Conservation (phyloP, 1,140 invertebrate genomes). For the Sitobion miscanthi region DNA sequence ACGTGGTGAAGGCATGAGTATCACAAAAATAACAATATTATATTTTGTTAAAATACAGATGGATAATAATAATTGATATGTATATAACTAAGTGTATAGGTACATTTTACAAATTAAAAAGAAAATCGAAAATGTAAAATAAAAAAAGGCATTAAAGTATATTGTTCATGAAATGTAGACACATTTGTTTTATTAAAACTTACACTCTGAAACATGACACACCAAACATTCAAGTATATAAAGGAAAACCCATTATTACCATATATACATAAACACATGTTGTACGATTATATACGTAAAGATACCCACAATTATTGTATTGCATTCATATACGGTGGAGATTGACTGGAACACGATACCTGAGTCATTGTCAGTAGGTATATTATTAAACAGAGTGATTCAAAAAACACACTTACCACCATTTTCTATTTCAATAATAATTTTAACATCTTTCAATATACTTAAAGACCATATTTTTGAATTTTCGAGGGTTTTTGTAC, state of each 20-base stretch:
- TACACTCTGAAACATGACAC: neutral
- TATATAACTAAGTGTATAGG: too few species aligned
- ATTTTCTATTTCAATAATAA: too few species aligned
- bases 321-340: too few species aligned
- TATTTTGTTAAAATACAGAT: neutral
- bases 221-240: neutral
- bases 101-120: neutral
- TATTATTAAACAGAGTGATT: too few species aligned
- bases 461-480: too few species aligned
- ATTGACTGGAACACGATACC: too few species aligned
- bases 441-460: too few species aligned
- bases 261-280: neutral
- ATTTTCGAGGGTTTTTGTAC: too few species aligned
- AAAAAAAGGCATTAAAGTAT: neutral
- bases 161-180: neutral
- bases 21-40: neutral
- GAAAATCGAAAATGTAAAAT: neutral
- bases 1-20: neutral
- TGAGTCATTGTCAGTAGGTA: too few species aligned
- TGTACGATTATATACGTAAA: too few species aligned
- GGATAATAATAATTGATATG: neutral
- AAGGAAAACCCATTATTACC: neutral
- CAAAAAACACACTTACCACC: too few species aligned
- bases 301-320: too few species aligned
- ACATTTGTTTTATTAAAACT: conserved; percentile 2